Conservation (phyloP, 2,888 invertebrate species). For the Stenchaetothrips biformis region DNA sequence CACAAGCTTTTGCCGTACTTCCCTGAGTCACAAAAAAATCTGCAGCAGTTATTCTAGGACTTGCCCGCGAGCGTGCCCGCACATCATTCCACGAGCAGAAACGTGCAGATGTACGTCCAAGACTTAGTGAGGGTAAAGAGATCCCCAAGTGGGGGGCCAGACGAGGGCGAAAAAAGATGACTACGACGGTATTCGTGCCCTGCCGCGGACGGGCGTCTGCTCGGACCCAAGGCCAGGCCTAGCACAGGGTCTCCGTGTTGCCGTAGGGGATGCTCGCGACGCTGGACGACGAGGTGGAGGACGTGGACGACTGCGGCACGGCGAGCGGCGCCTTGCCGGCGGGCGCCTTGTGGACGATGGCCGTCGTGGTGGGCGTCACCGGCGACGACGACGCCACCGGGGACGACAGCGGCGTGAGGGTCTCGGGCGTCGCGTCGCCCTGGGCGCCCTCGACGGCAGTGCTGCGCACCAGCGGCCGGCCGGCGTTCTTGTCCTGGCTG, state of each 20-base stretch:
- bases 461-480: neutral
- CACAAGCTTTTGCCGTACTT: no score
- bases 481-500: neutral
- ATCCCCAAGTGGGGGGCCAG: no score
- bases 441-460: neutral
- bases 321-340: neutral
- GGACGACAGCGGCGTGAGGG: neutral
- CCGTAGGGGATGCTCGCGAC: conserved; percentile 7
- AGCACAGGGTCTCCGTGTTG: conserved; percentile 21
- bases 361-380: conserved; percentile 42
- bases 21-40: no score
- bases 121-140: no score
- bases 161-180: no score
- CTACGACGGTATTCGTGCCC: no score
- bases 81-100: no score
- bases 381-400: conserved; percentile 38
- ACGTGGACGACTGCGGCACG: neutral
- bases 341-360: conserved; percentile 36
- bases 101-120: no score
- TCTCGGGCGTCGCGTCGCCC: conserved; percentile 2
- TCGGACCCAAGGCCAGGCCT: no score
- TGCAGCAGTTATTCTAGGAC: no score
- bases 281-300: neutral
- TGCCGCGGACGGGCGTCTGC: no score
- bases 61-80: no score